A percentile compares a stretch with the other conserved stretches of the same genome.
These are phyloP conservation scores for Ephydatia muelleri DNA, from an alignment of 37 sponge, comb jelly and placozoan genomes.

Conservation along the genomic window DNA sequence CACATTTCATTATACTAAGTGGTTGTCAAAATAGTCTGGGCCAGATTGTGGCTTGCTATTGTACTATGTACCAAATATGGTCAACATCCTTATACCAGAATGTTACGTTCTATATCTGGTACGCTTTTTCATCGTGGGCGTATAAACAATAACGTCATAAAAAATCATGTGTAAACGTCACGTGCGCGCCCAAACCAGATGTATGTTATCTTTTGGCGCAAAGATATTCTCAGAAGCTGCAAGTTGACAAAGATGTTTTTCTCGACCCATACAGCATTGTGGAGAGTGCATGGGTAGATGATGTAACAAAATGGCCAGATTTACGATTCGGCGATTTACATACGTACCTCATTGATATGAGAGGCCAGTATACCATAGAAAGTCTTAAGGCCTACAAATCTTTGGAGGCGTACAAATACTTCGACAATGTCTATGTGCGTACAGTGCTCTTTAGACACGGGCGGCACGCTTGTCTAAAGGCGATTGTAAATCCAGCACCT, in stretches of 20 bases:
- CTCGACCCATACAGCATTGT: not conserved
- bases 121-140: too few species aligned
- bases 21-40: too few species aligned
- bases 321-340: not conserved
- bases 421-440: not conserved
- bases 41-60: too few species aligned
- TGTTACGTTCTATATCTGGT: too few species aligned
- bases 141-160: too few species aligned
- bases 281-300: not conserved
- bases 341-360: not conserved
- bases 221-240: too few species aligned
- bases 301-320: not conserved
- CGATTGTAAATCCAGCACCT: slow-evolving; percentile 4
- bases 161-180: too few species aligned
- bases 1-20: too few species aligned
- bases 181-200: too few species aligned
- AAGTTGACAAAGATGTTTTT: not conserved
- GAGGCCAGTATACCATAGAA: not conserved
- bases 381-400: not conserved
- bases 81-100: too few species aligned
- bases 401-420: not conserved
- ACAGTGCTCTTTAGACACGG: not conserved
- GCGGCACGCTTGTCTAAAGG: not conserved
- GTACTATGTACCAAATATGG: too few species aligned
- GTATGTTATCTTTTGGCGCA: too few species aligned